A percentile compares a stretch with the other conserved stretches of the same genome.
Conservation (phyloP, 2,888 invertebrate genomes). For the Scaptodrosophila latifasciaeformis region DNA sequence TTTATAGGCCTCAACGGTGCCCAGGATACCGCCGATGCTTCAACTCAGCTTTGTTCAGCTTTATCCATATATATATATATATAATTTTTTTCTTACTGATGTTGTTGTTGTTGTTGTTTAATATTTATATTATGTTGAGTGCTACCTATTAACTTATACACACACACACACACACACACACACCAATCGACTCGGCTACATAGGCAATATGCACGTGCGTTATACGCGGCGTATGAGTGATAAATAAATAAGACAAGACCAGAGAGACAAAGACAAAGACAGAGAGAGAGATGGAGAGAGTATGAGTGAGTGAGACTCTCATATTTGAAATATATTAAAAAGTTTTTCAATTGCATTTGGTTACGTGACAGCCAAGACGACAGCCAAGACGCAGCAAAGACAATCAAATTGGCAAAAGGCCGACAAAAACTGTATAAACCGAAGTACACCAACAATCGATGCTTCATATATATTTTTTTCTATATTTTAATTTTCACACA, state of each 20-base stretch:
- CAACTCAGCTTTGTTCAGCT: neutral
- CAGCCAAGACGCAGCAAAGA: too few species aligned
- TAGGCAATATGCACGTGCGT: neutral
- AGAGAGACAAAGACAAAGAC: too few species aligned
- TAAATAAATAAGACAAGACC: constrained; percentile 44
- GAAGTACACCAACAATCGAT: too few species aligned
- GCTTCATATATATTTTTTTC: neutral
- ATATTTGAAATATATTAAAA: constrained; percentile 55
- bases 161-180: neutral
- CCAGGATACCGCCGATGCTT: too few species aligned
- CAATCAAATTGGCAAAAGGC: too few species aligned
- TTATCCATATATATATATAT: neutral
- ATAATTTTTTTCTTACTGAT: constrained; percentile 18
- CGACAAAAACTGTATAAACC: too few species aligned
- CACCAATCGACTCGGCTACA: neutral
- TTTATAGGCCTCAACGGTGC: constrained; percentile 19
- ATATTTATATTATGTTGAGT: constrained; percentile 48
- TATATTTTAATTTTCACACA: constrained; percentile 4
- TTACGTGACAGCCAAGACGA: constrained; percentile 16
- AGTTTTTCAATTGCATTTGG: constrained; percentile 51
- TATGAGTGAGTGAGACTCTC: constrained; percentile 8
- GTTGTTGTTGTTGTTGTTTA: constrained; percentile 23
- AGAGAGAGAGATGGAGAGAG: neutral
- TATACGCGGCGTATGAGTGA: constrained; percentile 46
- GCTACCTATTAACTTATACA: constrained; percentile 49